A percentile compares a stretch with the other conserved stretches of the same genome.
Evolutionary conservation across 2,797 vertebrate genomes (phyloP).

Genomic region (Tinamus major): DNA sequence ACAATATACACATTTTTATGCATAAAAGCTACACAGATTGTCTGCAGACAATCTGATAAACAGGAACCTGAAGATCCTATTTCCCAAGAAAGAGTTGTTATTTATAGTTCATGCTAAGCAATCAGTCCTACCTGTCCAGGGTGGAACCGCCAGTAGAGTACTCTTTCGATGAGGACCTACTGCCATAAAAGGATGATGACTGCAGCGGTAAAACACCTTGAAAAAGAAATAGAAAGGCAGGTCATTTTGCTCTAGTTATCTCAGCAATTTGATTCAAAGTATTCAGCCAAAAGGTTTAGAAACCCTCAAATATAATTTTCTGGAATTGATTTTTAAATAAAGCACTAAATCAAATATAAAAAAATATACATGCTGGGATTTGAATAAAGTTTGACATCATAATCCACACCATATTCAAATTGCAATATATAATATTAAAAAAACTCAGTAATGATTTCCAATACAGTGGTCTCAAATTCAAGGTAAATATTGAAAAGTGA

Average conservation of each 20-base stretch:
- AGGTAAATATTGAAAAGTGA: not conserved
- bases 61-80: not conserved
- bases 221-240: slow-evolving; percentile 6
- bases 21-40: not conserved
- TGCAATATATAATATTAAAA: not conserved
- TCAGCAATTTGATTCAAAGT: not conserved
- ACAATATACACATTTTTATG: not conserved
- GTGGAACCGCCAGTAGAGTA: slow-evolving; percentile 87
- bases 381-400: not conserved
- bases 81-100: not conserved
- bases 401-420: not conserved
- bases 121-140: slow-evolving; percentile 87
- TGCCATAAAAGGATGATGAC: slow-evolving; percentile 92
- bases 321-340: not conserved
- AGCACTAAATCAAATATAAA: not conserved
- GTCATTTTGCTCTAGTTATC: not conserved
- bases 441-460: not conserved
- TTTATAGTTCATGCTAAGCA: slow-evolving; percentile 1
- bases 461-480: not conserved
- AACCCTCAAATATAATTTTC: not conserved
- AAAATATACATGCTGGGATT: not conserved
- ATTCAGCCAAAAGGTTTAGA: not conserved
- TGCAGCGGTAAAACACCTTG: slow-evolving; percentile 91
- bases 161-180: slow-evolving; percentile 89
- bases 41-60: not conserved